Evolutionary conservation across 2,113 vertebrate genomes (phyloP).

Genomic region (Myanophis thanlyinensis): DNA sequence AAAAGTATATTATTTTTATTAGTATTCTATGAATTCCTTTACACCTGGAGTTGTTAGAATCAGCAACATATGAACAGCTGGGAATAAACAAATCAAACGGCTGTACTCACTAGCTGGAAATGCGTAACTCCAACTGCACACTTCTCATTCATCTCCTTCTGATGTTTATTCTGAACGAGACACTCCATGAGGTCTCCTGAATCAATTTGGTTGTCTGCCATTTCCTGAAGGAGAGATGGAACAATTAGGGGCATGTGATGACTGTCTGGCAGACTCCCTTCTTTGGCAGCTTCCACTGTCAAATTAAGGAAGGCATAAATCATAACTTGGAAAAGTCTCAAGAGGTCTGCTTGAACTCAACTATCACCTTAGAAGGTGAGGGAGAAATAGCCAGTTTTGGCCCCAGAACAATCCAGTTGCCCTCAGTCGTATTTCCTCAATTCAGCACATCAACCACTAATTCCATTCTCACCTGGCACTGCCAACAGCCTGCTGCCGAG

Average conservation of each 20-base stretch:
- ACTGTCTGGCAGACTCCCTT: not conserved
- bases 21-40: not conserved
- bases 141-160: conserved; percentile 99
- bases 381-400: not conserved
- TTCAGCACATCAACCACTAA: not conserved
- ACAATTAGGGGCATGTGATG: not conserved
- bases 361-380: not conserved
- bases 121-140: conserved; percentile 94
- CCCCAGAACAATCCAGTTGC: not conserved
- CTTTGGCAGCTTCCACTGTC: not conserved
- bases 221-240: conserved; percentile 74
- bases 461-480: not conserved
- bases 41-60: not conserved
- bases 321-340: not conserved
- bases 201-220: conserved; percentile 95
- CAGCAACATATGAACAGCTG: not conserved
- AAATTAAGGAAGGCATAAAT: not conserved
- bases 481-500: not conserved
- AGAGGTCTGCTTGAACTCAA: not conserved
- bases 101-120: conserved; percentile 90
- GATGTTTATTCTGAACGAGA: conserved; percentile 95
- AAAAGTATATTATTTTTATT: not conserved
- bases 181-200: conserved; percentile 98
- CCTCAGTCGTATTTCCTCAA: not conserved
- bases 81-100: not conserved